These are phyloP conservation scores for Trogon surrucura DNA, from an alignment of 2,113 vertebrate genomes.

Conservation along the genomic window DNA sequence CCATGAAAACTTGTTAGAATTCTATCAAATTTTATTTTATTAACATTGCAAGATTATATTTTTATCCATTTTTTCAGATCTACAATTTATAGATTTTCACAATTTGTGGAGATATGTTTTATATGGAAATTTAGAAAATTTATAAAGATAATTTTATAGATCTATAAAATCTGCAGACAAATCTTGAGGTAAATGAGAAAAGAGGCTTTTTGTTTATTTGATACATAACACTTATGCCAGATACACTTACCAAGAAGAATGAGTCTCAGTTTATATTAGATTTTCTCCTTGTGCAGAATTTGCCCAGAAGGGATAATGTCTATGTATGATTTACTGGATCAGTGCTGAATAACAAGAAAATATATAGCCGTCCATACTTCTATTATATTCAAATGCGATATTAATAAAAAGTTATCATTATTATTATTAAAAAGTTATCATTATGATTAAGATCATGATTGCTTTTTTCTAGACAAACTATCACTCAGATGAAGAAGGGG, in stretches of 20 bases:
- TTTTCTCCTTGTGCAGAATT: background rate
- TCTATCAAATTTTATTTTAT: background rate
- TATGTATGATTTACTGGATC: background rate
- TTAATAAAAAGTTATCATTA: background rate
- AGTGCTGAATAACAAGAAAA: background rate
- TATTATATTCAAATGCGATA: background rate
- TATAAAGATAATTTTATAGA: background rate
- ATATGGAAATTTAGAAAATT: background rate
- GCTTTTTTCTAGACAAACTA: background rate
- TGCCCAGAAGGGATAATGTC: background rate
- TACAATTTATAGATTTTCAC: background rate
- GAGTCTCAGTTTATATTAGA: background rate
- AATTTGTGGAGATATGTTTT: background rate
- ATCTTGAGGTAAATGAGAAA: background rate
- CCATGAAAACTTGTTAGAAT: background rate
- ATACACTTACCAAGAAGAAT: background rate
- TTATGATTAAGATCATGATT: background rate
- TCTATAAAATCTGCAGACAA: background rate
- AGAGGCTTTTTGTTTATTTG: background rate
- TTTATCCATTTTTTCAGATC: background rate
- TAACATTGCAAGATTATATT: background rate
- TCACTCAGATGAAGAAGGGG: background rate
- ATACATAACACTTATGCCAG: background rate
- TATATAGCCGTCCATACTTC: background rate
- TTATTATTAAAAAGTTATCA: background rate